phyloP scores from a whole-genome alignment of 2,797 vertebrate genomes.

The Macropus fuliginosus region DNA sequence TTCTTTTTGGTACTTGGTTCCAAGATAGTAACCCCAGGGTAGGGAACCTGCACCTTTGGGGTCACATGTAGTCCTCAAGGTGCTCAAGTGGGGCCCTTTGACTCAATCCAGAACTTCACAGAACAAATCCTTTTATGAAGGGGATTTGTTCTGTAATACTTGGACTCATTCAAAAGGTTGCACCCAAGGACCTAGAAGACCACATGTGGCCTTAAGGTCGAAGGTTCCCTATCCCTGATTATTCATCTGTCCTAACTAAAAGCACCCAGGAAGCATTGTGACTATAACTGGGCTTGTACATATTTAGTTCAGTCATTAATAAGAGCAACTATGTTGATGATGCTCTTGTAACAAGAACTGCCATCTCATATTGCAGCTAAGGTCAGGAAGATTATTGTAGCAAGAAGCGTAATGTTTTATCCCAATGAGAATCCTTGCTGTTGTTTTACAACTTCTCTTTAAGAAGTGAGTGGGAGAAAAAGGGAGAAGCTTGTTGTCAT shows the following conservation, averaged over 20 bases:
- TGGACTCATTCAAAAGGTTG: too few species aligned
- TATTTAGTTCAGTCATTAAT: conserved; percentile 18
- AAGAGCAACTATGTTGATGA: conserved; percentile 63
- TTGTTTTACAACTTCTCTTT: conserved; percentile 35
- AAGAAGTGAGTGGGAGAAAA: neutral
- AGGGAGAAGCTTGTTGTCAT: conserved; percentile 14
- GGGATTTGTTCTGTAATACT: too few species aligned
- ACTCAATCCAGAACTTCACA: too few species aligned
- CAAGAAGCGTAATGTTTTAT: conserved; percentile 22
- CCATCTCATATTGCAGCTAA: conserved; percentile 74
- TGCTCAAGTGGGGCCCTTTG: too few species aligned
- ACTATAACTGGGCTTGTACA: conserved; percentile 61
- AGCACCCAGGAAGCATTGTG: conserved; percentile 33
- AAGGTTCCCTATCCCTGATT: neutral
- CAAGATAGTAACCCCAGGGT: neutral
- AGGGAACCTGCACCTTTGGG: too few species aligned
- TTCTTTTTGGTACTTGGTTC: neutral
- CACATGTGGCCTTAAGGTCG: too few species aligned
- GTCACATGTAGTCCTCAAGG: too few species aligned
- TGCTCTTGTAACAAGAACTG: conserved; percentile 59
- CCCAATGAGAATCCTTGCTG: conserved; percentile 18
- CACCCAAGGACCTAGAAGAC: too few species aligned
- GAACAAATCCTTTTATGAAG: too few species aligned
- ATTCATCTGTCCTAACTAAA: neutral
- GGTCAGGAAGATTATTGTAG: conserved; percentile 53